phyloP scores from a whole-genome alignment of 2,888 invertebrate genomes.

The Choreutis nemorana region DNA sequence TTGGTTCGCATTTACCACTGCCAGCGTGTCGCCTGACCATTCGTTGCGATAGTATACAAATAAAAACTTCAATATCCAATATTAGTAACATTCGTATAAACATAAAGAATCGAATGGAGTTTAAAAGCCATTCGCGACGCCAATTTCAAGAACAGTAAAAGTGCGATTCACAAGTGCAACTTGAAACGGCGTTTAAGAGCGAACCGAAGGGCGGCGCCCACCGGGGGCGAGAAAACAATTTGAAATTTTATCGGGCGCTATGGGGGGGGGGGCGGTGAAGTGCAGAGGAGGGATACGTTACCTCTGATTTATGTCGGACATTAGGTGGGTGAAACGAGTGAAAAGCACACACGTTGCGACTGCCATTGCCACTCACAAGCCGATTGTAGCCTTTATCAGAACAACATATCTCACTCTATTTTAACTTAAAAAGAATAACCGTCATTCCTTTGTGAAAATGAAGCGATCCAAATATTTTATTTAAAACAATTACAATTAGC shows the following conservation, averaged over 20 bases:
- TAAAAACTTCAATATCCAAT: slow-evolving; percentile 29
- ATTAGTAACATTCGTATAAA: slow-evolving; percentile 19
- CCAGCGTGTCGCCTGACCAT: slow-evolving; percentile 44
- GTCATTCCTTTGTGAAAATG: no score
- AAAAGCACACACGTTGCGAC: slow-evolving; percentile 39
- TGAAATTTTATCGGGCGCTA: slow-evolving; percentile 57
- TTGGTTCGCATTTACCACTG: slow-evolving; percentile 65
- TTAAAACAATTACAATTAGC: no score
- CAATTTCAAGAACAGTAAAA: slow-evolving; percentile 63
- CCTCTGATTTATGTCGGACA: slow-evolving; percentile 58
- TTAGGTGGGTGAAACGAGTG: slow-evolving; percentile 45
- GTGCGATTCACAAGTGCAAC: slow-evolving; percentile 66
- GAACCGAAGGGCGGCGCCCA: slow-evolving; percentile 61
- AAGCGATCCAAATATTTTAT: no score
- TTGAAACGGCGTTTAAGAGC: slow-evolving; percentile 66
- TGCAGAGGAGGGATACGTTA: slow-evolving; percentile 31
- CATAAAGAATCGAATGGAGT: slow-evolving; percentile 34
- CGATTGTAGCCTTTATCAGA: no score
- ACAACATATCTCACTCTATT: no score
- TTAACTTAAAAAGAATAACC: no score
- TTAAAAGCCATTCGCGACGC: slow-evolving; percentile 57
- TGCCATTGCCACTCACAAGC: slow-evolving; percentile 37
- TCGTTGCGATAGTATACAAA: slow-evolving; percentile 32
- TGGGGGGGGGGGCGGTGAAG: slow-evolving; percentile 27
- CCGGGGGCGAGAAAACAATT: slow-evolving; percentile 65